Evolutionary conservation across 2,113 vertebrate species (phyloP), one percentile per base, ranked within the genome.

Genomic region (Stercorarius parasiticus): DNA sequence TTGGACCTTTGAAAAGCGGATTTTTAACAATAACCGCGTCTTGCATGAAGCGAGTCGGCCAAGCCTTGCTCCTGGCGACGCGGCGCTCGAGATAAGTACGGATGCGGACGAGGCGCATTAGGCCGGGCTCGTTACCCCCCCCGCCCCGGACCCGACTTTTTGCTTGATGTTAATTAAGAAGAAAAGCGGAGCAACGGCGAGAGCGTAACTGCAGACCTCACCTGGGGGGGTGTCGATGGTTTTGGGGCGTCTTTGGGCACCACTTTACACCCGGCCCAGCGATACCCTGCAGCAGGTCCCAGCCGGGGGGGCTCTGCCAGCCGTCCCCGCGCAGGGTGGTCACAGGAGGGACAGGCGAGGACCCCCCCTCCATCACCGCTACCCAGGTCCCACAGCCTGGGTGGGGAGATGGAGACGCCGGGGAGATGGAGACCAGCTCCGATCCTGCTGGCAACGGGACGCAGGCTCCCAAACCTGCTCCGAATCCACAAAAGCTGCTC

Each of bases 291-390:
- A 2, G 81, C 47, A 29, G 56, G 30, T 43, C 49, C 58, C 38
- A 5, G 47, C 11, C 27, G 6, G 1, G 19, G 36, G 43, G 3
- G 19, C 20, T 30, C 4, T 11, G 16, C 55, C 23, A 17, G n/a
- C 32, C 5, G 3, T 30, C 25, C n/a, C n/a, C 2, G 0, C 0
- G 1, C 1, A 2, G 34, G 49, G 58, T 25, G 53, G 65, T 2
- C 53, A 21, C n/a, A 12, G 53, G n/a, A 10, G 5, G 47, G 47
- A 49, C 47, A 18, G 52, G 34, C 3, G 4, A 32, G 34, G 8
- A 29, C 38, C 47, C 52, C 40, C 27, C 10, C 42, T 21, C 78
- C 32, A 15, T 9, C 62, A 4, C 62, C 1, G 36, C 21, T 19
- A 62, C 74, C 45, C 58, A 26, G 16, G 21, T 17, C 16, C 22